Evolutionary conservation across 2,113 vertebrate genomes (phyloP).

Genomic region (Gobius niger): DNA sequence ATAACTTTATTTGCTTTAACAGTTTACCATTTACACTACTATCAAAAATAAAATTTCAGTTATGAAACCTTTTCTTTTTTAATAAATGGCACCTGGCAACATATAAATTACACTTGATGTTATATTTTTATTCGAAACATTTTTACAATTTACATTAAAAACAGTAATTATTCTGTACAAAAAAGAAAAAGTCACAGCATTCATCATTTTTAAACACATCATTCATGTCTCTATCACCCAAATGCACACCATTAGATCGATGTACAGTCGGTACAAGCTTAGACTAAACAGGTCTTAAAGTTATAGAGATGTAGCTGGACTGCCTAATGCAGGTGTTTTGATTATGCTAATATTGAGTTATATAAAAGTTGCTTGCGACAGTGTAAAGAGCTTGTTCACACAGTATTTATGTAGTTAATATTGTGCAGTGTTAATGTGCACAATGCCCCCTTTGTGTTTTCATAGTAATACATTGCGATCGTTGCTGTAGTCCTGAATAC

Average conservation of each 20-base stretch:
- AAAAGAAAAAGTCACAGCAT: conserved; percentile 19
- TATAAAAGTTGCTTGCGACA: too few species aligned
- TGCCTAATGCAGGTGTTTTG: background rate
- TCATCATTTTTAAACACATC: background rate
- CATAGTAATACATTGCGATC: background rate
- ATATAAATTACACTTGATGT: background rate
- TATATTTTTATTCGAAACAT: background rate
- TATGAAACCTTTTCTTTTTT: background rate
- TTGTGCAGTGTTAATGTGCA: background rate
- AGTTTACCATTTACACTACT: background rate
- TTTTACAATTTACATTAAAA: background rate
- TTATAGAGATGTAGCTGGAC: background rate
- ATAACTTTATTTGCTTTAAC: background rate
- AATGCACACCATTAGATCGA: background rate
- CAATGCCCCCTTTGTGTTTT: background rate
- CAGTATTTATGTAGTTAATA: background rate
- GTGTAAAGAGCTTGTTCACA: background rate
- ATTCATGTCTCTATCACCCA: background rate
- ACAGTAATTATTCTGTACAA: background rate
- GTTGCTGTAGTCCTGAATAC: background rate
- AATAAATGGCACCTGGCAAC: background rate
- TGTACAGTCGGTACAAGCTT: background rate
- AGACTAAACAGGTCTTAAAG: background rate
- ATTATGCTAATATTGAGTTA: too few species aligned
- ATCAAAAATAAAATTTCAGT: background rate